Evolutionary conservation across 2,888 invertebrate genomes (phyloP).

Genomic region (Galerucella nymphaeae): DNA sequence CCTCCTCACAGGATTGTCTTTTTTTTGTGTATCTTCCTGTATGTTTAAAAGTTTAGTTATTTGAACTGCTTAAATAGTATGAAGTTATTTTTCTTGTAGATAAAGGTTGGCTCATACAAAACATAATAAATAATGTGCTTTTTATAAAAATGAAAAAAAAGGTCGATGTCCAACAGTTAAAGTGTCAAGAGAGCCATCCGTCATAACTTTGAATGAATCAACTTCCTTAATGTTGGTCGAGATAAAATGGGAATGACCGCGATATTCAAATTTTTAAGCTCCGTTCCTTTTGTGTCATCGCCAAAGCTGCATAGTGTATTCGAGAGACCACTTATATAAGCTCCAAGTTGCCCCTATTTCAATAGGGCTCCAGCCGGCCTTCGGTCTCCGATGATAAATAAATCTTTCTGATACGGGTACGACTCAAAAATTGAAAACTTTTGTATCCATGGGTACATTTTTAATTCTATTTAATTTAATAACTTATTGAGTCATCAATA

Average conservation of each 20-base stretch:
- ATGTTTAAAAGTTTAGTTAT: too few species aligned
- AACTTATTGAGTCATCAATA: neutral
- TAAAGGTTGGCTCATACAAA: too few species aligned
- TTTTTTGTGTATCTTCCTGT: too few species aligned
- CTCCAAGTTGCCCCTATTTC: slow-evolving; percentile 50
- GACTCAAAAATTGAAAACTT: slow-evolving; percentile 6
- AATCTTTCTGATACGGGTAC: slow-evolving; percentile 29
- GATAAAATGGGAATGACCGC: slow-evolving; percentile 66
- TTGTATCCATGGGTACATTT: neutral
- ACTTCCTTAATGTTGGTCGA: slow-evolving; percentile 63
- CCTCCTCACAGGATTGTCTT: too few species aligned
- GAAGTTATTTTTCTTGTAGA: too few species aligned
- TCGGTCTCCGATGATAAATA: slow-evolving; percentile 34
- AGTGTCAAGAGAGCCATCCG: slow-evolving; percentile 55
- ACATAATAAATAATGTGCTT: neutral
- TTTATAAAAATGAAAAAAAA: neutral
- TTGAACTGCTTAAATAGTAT: too few species aligned
- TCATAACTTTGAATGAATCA: slow-evolving; percentile 62
- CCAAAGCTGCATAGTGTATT: slow-evolving; percentile 62
- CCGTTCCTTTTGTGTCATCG: slow-evolving; percentile 62
- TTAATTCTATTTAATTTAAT: slow-evolving; percentile 4
- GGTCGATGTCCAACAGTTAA: neutral
- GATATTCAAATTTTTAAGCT: slow-evolving; percentile 68
- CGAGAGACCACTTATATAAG: slow-evolving; percentile 58
- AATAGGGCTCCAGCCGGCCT: slow-evolving; percentile 29